Evolutionary conservation across 2,797 vertebrate species (phyloP), one percentile per base, ranked within the genome.

Genomic region (Tokudaia tokunoshimensis): DNA sequence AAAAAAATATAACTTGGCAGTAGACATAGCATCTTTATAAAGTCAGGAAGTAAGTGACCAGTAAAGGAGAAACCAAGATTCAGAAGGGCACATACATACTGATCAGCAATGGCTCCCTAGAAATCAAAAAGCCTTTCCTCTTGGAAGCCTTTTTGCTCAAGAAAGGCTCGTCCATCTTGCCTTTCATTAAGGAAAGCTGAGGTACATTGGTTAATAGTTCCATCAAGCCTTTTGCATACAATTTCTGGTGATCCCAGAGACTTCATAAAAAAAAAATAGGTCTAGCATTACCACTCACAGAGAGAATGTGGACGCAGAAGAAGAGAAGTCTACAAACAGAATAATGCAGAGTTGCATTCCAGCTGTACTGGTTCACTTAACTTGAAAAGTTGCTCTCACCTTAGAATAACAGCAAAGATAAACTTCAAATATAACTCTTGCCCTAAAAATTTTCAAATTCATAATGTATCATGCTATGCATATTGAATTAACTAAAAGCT

Each of bases 401-500:
- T 92, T 81, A 94, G 17, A 88, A 94, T 75, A 75, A 84, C 14
- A 92, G 13, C 41, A 76, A 89, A 91, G 70, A 91, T 86, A 29
- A 37, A 63, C 50, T 84, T 72, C 84, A 92, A 92, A 59, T 80
- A 81, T 17, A 92, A 84, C 41, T 82, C 80, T 78, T 61, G 6
- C 41, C 11, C 1, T 70, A 17, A 89, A 50, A 15, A 57, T 91
- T 67, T 41, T 29, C 47, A 96, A 52, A 94, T 85, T 86, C 79
- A 89, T n/a, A 85, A 57, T 13, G 34, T 7, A 75, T 22, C n/a
- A 31, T 85, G 31, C 2, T 76, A 41, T 34, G 22, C 3, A 91
- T 55, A 63, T 6, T 70, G 70, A 80, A 85, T 94, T 97, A 92
- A 20, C 61, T 92, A 81, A 92, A 91, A 93, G 85, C 81, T 96